Conservation (phyloP, 2,888 invertebrate species). For the Elmis aenea region DNA sequence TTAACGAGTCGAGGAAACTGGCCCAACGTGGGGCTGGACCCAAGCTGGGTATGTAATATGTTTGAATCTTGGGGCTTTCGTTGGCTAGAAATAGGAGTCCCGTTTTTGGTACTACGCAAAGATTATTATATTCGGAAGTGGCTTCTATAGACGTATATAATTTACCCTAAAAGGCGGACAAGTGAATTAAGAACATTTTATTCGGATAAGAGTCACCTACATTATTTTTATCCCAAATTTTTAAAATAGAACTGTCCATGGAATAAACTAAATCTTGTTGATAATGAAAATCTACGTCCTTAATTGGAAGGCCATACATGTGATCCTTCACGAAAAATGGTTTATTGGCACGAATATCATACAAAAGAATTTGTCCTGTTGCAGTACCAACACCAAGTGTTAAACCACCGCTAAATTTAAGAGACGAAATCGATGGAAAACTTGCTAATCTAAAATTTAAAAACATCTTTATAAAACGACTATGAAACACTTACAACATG, state of each 20-base stretch:
- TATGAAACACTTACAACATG: too few relatives aligned
- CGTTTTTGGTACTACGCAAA: constrained; percentile 84
- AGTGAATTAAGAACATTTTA: too few relatives aligned
- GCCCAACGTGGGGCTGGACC: constrained; percentile 98
- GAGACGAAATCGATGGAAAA: constrained; percentile 71
- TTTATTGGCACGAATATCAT: constrained; percentile 88
- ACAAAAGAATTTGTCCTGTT: constrained; percentile 89
- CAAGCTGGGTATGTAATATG: constrained; percentile 87
- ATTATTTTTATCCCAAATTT: constrained; percentile 85
- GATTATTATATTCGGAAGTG: constrained; percentile 78
- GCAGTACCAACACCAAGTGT: constrained; percentile 87
- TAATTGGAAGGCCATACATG: constrained; percentile 88
- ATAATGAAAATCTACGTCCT: constrained; percentile 78
- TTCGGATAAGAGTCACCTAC: too few relatives aligned
- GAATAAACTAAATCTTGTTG: constrained; percentile 78
- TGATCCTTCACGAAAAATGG: constrained; percentile 92
- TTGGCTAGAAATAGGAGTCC: constrained; percentile 93
- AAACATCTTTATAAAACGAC: constrained; percentile 2
- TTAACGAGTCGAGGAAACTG: constrained; percentile 90
- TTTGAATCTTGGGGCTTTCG: constrained; percentile 89
- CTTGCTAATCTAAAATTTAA: constrained; percentile 53
- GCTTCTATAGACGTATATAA: constrained; percentile 92
- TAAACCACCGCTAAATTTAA: constrained; percentile 71
- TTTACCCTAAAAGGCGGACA: constrained; percentile 68
- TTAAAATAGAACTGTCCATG: constrained; percentile 81